Conservation (phyloP, 2,113 vertebrate species). For the Rhea pennata region DNA sequence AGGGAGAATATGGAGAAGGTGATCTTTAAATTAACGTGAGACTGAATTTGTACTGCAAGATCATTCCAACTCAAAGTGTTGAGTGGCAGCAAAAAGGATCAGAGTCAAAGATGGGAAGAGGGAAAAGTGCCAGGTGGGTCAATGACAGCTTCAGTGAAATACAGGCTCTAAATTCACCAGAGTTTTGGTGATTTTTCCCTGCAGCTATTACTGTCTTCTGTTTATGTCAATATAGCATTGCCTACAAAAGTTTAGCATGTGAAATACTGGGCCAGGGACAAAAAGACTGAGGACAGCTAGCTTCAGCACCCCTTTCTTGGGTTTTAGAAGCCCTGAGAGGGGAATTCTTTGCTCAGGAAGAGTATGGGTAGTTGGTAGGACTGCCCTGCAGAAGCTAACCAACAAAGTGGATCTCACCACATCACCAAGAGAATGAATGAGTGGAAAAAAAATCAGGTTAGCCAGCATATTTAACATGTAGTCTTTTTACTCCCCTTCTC, state of each 20-base stretch:
- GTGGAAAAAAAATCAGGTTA: background rate
- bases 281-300: background rate
- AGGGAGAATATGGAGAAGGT: background rate
- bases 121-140: background rate
- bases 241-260: background rate
- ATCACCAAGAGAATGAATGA: background rate
- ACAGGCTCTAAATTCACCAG: background rate
- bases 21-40: background rate
- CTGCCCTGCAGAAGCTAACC: background rate
- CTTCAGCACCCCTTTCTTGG: background rate
- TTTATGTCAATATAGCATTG: background rate
- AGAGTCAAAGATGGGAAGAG: background rate
- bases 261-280: background rate
- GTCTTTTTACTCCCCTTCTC: background rate
- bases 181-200: background rate
- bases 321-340: background rate
- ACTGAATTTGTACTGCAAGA: background rate
- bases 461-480: background rate
- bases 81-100: background rate
- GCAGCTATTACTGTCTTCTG: background rate
- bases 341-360: background rate
- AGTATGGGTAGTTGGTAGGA: background rate
- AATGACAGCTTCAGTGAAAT: background rate
- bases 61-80: background rate
- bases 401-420: background rate